A percentile compares a stretch with the other conserved stretches of the same genome.
These are phyloP conservation scores for Tetrao urogallus DNA, from an alignment of 2,113 vertebrate genomes.

Conservation along the genomic window DNA sequence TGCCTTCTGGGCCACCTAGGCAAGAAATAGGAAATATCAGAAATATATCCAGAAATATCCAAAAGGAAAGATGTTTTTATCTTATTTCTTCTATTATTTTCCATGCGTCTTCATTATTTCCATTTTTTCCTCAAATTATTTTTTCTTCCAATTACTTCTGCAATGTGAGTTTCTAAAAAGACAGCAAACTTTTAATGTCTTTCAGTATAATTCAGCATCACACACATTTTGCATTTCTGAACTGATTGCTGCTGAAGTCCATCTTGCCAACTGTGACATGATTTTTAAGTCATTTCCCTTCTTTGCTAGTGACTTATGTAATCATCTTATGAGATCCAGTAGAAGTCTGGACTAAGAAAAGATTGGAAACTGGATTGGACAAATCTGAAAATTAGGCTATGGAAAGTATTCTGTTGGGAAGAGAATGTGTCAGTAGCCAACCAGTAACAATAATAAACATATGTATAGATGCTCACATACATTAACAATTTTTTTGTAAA, in stretches of 20 bases:
- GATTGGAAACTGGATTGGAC: neutral
- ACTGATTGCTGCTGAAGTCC: neutral
- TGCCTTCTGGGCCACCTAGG: too few relatives aligned
- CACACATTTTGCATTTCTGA: neutral
- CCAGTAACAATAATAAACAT: neutral
- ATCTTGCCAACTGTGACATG: neutral
- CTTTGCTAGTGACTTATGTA: neutral
- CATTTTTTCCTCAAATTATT: neutral
- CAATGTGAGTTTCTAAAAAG: neutral
- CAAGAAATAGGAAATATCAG: neutral
- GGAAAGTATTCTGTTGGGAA: neutral
- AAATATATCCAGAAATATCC: neutral
- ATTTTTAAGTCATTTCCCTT: neutral
- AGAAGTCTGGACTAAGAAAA: neutral
- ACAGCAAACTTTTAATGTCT: neutral
- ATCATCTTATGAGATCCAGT: neutral
- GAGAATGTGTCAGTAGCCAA: neutral
- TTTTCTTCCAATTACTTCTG: neutral
- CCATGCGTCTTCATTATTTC: neutral
- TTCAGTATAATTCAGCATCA: neutral
- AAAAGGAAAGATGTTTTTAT: neutral
- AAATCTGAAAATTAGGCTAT: neutral
- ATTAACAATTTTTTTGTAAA: neutral
- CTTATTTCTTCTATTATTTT: neutral
- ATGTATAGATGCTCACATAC: neutral